These are phyloP conservation scores for Malacoctenus gilli DNA, from an alignment of 2,797 vertebrate genomes.

Conservation along the genomic window DNA sequence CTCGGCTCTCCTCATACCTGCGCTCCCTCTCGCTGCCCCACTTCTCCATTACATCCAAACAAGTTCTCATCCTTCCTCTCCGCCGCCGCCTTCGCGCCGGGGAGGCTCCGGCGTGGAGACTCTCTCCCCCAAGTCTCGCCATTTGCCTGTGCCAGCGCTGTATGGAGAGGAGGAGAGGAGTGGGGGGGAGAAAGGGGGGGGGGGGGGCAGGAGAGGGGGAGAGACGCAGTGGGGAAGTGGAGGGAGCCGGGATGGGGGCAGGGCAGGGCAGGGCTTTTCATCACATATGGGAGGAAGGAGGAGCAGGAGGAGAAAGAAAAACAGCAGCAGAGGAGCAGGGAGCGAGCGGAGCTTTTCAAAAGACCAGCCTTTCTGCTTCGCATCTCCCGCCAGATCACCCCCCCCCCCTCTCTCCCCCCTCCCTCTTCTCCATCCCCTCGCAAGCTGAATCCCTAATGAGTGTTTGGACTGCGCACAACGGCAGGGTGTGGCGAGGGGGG, in stretches of 20 bases:
- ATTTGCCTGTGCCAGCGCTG: conserved; percentile 30
- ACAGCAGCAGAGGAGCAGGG: conserved; percentile 27
- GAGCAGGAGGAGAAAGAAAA: not conserved
- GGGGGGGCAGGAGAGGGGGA: not conserved
- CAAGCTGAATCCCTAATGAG: no score
- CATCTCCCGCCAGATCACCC: conserved; percentile 59
- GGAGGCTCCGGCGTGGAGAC: conserved; percentile 18
- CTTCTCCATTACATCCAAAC: conserved; percentile 40
- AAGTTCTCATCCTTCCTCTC: conserved; percentile 12
- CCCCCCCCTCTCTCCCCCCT: not conserved
- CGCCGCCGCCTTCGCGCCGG: not conserved
- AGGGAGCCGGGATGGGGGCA: conserved; percentile 60
- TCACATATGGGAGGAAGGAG: conserved; percentile 46
- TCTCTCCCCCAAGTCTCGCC: conserved; percentile 34
- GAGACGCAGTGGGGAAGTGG: conserved; percentile 24
- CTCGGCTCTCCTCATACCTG: conserved; percentile 27
- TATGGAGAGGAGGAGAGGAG: conserved; percentile 13
- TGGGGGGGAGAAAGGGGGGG: not conserved
- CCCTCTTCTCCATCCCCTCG: conserved; percentile 38
- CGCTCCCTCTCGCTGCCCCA: conserved; percentile 7
- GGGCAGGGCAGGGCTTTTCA: conserved; percentile 70
- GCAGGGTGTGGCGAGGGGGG: not conserved
- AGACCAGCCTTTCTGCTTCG: conserved; percentile 17
- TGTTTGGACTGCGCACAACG: conserved; percentile 27
- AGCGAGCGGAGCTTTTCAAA: conserved; percentile 1